A percentile compares a stretch with the other conserved stretches of the same genome.
Conservation (phyloP, 1,140 invertebrate species). For the Cepaea nemoralis region DNA sequence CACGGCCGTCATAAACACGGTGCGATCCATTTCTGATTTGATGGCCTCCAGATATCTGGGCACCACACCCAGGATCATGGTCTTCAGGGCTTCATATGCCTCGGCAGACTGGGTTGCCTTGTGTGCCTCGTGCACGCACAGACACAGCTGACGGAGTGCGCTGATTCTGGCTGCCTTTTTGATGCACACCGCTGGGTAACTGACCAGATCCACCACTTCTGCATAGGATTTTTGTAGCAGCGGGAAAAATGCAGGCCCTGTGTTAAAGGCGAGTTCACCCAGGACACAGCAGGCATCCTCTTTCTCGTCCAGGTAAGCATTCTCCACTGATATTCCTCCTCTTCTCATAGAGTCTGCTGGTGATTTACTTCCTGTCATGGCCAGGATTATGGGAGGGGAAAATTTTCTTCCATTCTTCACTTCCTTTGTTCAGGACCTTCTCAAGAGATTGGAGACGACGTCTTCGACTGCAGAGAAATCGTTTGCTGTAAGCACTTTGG, state of each 20-base stretch:
- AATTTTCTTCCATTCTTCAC: constrained; percentile 80
- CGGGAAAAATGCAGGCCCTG: constrained; percentile 79
- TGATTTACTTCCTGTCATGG: constrained; percentile 81
- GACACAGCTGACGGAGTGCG: constrained; percentile 79
- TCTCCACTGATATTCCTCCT: constrained; percentile 81
- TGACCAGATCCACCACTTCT: constrained; percentile 79
- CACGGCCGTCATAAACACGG: constrained; percentile 80
- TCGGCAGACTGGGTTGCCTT: constrained; percentile 46
- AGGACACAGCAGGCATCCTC: constrained; percentile 83
- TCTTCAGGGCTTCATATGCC: constrained; percentile 60
- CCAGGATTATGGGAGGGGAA: constrained; percentile 77
- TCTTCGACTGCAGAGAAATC: constrained; percentile 78
- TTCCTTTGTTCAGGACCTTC: constrained; percentile 76
- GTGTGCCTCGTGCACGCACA: constrained; percentile 74
- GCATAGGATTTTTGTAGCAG: constrained; percentile 80
- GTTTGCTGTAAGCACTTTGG: constrained; percentile 81
- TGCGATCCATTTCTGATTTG: constrained; percentile 78
- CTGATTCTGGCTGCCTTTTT: constrained; percentile 78
- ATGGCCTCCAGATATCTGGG: constrained; percentile 81
- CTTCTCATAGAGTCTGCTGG: constrained; percentile 83
- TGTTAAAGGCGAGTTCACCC: constrained; percentile 79
- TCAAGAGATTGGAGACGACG: constrained; percentile 77
- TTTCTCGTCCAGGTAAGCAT: constrained; percentile 84
- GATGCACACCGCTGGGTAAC: constrained; percentile 81
- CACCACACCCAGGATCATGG: constrained; percentile 75